phyloP scores from a whole-genome alignment of 2,888 invertebrate genomes.

The Epirrita christyi region DNA sequence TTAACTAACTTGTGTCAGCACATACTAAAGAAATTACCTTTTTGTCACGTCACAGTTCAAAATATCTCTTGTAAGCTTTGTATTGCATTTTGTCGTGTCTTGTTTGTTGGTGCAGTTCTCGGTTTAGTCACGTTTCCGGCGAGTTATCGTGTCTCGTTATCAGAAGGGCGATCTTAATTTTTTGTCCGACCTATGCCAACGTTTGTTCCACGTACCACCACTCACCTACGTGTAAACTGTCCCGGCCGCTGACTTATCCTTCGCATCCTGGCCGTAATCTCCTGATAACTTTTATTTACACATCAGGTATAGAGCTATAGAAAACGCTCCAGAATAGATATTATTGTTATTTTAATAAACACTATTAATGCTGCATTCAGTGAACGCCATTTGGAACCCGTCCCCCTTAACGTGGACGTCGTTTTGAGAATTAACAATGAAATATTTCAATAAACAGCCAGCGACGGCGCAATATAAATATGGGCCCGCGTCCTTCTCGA shows the following conservation, averaged over 20 bases:
- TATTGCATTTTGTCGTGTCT: constrained; percentile 18
- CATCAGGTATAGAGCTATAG: constrained; percentile 54
- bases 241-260: constrained; percentile 64
- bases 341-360: constrained; percentile 80
- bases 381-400: constrained; percentile 61
- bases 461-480: constrained; percentile 76
- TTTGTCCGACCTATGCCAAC: constrained; percentile 73
- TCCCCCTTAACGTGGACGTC: constrained; percentile 68
- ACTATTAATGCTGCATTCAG: constrained; percentile 72
- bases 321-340: constrained; percentile 45
- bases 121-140: constrained; percentile 54
- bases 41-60: background rate
- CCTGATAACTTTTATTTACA: constrained; percentile 53
- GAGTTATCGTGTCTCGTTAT: constrained; percentile 62
- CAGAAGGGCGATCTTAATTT: constrained; percentile 60
- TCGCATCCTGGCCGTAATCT: constrained; percentile 59
- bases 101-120: constrained; percentile 32
- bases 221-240: constrained; percentile 72
- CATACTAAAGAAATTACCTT: background rate
- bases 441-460: constrained; percentile 80
- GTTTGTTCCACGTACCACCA: constrained; percentile 58
- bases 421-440: constrained; percentile 80
- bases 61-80: constrained; percentile 10
- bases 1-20: constrained; percentile 37
- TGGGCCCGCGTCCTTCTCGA: constrained; percentile 70